Evolutionary conservation across 1,140 invertebrate genomes (phyloP), one percentile per base, ranked within the genome.

Genomic region (Zaprionus lachaisei): DNA sequence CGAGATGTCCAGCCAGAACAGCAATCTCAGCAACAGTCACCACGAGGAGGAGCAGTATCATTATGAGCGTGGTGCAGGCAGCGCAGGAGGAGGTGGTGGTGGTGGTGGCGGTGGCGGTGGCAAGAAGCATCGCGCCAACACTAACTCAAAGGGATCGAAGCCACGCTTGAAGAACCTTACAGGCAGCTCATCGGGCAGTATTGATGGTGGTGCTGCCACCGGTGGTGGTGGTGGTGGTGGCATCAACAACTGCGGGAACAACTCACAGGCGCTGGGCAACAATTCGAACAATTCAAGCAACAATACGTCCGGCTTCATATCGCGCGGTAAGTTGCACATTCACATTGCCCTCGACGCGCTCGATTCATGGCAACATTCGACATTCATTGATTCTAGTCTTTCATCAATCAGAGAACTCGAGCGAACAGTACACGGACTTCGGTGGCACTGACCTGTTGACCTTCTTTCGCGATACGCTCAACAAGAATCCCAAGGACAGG

Each of bases 381-480:
- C 65, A 34, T 34, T 79, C 58, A 90, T 89, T 90, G 77, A 90
- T 90, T 83, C 77, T 87, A 84, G 81, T 86, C 93, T 91, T 91
- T 89, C 90, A 90, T 65, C 90, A 91, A 94, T 22, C 94, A 96
- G 96, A 97, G 84, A 98, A 96, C 69, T 98, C 96, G 92, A 95
- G 95, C 28, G 97, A 98, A 75, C 95, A 96, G 67, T 95, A 95
- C 77, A 95, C 94, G 6, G 97, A 97, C 85, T 96, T 95, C 63
- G 96, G 96, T 66, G 96, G 97, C 20, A 95, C 96, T 38, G 97
- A 99, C 93, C 93, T 99, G 65, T 95, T 97, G 54, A 95, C 95
- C 60, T 99, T 99, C 92, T 97, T 99, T 64, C 96, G 96, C 37
- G 97, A 97, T 62, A 98, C 98, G 0, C 94, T 99, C 61, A 98